A percentile compares a stretch with the other conserved stretches of the same genome.
phyloP scores from a whole-genome alignment of 2,113 vertebrate genomes.

The Tyrannus savana region DNA sequence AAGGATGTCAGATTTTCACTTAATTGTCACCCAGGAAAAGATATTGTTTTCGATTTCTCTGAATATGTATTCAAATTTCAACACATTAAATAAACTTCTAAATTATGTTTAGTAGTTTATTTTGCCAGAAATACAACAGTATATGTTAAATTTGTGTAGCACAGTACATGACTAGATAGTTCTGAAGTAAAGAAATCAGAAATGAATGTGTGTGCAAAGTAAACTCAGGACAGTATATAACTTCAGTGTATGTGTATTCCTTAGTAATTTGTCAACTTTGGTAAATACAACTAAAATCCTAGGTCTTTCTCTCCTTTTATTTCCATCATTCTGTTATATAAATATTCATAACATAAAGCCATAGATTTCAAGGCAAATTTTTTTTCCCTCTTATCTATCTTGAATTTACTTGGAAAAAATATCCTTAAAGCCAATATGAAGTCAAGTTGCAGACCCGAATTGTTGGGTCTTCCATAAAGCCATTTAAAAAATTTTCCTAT shows the following conservation, averaged over 20 bases:
- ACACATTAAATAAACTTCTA: not conserved
- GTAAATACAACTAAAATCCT: rapidly evolving
- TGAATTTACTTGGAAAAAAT: not conserved
- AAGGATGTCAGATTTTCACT: not conserved
- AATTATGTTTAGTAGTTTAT: not conserved
- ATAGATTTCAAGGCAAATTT: not conserved
- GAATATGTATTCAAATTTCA: not conserved
- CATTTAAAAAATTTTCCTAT: not conserved
- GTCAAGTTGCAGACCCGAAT: not conserved
- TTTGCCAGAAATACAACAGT: not conserved
- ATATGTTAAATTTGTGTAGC: not conserved
- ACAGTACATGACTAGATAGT: not conserved
- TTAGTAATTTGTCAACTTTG: not conserved
- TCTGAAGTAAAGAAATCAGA: not conserved
- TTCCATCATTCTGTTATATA: not conserved
- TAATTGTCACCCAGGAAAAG: not conserved
- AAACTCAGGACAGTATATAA: not conserved
- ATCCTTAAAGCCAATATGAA: not conserved
- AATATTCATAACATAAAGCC: not conserved
- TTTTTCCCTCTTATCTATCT: not conserved
- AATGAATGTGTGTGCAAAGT: not conserved
- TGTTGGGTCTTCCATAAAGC: not conserved
- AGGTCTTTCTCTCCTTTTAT: not conserved
- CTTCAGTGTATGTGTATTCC: rapidly evolving
- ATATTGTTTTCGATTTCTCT: not conserved